Conservation (phyloP, 2,797 vertebrate genomes). For the Pseudomugil tenellus region DNA sequence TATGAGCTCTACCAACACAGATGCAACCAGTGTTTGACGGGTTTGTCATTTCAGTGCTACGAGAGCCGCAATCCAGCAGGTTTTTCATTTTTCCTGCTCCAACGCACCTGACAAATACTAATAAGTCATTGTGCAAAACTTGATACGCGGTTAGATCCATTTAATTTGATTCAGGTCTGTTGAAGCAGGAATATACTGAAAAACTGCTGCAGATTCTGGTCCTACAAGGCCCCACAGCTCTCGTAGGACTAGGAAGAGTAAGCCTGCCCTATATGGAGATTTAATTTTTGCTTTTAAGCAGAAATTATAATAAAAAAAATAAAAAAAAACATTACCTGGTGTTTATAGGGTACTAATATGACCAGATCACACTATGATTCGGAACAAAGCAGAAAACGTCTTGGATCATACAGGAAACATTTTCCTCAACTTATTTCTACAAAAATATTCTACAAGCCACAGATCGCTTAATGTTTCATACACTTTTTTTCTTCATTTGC, state of each 20-base stretch:
- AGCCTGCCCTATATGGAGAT: not conserved
- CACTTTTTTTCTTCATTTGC: not conserved
- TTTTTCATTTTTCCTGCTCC: no score
- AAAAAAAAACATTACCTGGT: not conserved
- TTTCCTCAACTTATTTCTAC: not conserved
- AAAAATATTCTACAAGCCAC: not conserved
- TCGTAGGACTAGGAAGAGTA: no score
- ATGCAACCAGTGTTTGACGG: conserved; percentile 1
- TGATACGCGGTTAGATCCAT: no score
- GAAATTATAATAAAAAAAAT: not conserved
- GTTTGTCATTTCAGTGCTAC: not conserved
- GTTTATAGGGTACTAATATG: no score
- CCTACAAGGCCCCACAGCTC: no score
- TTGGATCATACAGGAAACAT: no score
- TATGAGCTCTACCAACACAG: not conserved
- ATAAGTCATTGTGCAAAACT: no score
- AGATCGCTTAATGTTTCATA: not conserved
- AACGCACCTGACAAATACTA: no score
- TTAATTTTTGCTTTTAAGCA: not conserved
- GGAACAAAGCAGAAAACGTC: not conserved
- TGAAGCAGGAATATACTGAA: no score
- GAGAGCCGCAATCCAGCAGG: no score
- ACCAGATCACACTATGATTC: not conserved
- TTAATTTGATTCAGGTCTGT: no score
- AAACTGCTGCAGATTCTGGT: no score